These are phyloP conservation scores for Polypterus bichir DNA, from an alignment of 2,113 vertebrate species.

Conservation along the genomic window DNA sequence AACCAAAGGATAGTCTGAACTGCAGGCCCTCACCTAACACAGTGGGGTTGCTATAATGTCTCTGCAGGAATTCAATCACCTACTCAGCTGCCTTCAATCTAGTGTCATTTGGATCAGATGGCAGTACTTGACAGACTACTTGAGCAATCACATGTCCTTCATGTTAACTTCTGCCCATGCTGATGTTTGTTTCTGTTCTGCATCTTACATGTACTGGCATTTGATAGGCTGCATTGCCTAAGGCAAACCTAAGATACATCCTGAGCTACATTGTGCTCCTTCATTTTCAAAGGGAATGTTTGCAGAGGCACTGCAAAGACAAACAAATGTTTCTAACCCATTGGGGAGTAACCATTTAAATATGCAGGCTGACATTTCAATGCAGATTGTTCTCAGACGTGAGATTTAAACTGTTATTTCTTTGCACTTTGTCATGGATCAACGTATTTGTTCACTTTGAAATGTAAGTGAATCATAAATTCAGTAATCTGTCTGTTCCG, in stretches of 20 bases:
- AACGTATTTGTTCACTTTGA: no score
- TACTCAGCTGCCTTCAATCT: neutral
- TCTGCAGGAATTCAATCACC: constrained; percentile 16
- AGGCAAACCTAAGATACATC: neutral
- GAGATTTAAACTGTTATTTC: no score
- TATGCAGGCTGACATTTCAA: no score
- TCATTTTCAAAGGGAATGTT: constrained; percentile 3
- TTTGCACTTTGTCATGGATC: no score
- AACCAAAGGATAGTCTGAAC: no score
- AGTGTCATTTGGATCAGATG: neutral
- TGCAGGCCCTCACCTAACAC: no score
- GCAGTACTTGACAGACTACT: neutral
- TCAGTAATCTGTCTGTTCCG: no score
- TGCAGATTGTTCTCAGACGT: no score
- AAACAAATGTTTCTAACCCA: neutral
- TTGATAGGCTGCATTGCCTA: neutral
- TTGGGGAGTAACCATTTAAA: neutral
- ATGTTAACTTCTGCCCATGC: neutral
- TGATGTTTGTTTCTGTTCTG: neutral
- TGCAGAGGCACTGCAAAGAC: neutral
- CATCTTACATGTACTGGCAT: neutral
- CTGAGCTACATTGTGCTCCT: neutral
- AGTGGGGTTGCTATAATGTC: neutral
- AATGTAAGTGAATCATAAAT: no score
- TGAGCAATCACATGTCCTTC: neutral